phyloP scores from a whole-genome alignment of 2,888 invertebrate genomes.

The Brachynemurus nebulosus region DNA sequence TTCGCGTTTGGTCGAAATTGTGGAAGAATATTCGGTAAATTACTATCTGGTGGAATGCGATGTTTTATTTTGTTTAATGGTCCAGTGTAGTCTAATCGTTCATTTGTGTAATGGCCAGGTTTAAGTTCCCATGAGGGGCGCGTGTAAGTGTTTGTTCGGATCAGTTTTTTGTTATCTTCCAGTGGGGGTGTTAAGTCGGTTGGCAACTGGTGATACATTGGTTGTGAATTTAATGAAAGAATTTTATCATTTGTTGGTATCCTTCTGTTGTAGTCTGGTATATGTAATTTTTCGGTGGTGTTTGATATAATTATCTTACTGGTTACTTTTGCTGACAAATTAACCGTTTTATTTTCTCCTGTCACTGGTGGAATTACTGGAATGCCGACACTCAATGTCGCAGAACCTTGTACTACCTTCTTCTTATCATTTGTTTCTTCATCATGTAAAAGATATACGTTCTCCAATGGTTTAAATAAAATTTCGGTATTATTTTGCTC shows the following conservation, averaged over 20 bases:
- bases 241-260: constrained; percentile 20
- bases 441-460: no score
- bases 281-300: constrained; percentile 7
- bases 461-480: no score
- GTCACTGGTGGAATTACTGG: no score
- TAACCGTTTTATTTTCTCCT: no score
- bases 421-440: no score
- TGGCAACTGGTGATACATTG: constrained; percentile 32
- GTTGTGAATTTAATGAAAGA: constrained; percentile 28
- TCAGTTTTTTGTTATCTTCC: constrained; percentile 19
- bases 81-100: constrained; percentile 30
- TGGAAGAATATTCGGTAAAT: constrained; percentile 52
- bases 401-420: no score
- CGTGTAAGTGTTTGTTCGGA: constrained; percentile 24
- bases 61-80: constrained; percentile 30
- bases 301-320: no score
- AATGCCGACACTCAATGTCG: no score
- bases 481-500: no score
- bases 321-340: no score
- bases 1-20: constrained; percentile 57
- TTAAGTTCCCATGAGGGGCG: constrained; percentile 35
- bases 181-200: constrained; percentile 35
- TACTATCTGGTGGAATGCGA: constrained; percentile 24
- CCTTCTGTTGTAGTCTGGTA: no score
- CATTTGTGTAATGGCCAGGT: constrained; percentile 31